These are phyloP conservation scores for Malurus splendens DNA, from an alignment of 2,797 vertebrate genomes.

Conservation along the genomic window DNA sequence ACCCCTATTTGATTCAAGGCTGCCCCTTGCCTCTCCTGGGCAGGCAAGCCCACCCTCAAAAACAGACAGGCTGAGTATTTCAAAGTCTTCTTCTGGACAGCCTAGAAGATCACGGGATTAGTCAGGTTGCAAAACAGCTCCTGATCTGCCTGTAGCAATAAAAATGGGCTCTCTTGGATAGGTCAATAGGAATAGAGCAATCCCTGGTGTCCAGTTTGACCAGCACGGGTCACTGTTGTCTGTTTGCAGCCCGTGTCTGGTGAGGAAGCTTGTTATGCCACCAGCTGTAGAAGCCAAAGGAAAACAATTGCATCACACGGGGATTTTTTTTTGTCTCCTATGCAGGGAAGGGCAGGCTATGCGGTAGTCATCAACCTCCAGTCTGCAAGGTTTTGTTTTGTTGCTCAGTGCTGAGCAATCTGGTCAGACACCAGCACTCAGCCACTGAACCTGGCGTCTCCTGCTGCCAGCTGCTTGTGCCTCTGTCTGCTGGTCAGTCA, in stretches of 20 bases:
- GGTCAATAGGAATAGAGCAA: background rate
- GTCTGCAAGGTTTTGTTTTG: background rate
- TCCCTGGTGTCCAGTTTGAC: background rate
- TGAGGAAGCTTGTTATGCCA: background rate
- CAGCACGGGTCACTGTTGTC: background rate
- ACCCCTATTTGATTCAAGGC: background rate
- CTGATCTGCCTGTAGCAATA: background rate
- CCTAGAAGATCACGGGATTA: background rate
- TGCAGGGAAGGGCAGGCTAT: background rate
- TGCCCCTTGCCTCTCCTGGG: background rate
- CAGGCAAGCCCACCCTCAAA: background rate
- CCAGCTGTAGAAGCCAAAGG: background rate
- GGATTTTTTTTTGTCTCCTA: background rate
- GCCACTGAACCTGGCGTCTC: background rate
- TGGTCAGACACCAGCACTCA: fast-evolving
- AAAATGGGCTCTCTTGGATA: background rate
- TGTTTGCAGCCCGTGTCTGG: background rate
- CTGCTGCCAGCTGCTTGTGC: background rate
- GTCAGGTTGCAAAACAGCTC: background rate
- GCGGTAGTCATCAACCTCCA: background rate
- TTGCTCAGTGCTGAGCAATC: background rate
- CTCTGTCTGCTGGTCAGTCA: background rate
- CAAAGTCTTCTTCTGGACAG: background rate
- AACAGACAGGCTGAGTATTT: background rate
- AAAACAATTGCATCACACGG: background rate